Conservation (phyloP, 2,797 vertebrate species). For the Scyliorhinus canicula region DNA sequence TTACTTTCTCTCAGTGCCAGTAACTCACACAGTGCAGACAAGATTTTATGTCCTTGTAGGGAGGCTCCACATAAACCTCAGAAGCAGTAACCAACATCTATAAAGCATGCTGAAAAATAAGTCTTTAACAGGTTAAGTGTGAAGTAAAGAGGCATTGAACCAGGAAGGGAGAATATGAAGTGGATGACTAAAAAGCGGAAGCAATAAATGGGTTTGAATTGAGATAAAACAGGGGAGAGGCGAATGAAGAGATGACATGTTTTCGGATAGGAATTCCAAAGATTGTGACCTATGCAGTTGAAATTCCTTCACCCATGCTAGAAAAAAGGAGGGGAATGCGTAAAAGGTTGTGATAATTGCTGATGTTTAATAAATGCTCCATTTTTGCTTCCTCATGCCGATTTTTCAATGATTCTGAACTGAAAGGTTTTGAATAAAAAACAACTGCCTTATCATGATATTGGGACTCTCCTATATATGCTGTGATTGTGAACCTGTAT, state of each 20-base stretch:
- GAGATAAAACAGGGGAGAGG: not conserved
- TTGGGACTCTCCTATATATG: too few species aligned
- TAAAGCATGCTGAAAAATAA: not conserved
- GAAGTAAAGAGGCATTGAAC: too few species aligned
- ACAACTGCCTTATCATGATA: too few species aligned
- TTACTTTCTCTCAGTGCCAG: not conserved
- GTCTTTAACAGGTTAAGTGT: not conserved
- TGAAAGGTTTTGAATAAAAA: not conserved
- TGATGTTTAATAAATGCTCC: not conserved
- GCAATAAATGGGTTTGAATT: not conserved
- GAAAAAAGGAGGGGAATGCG: not conserved
- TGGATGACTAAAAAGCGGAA: not conserved
- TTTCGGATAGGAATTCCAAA: not conserved
- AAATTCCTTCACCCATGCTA: not conserved
- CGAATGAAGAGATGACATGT: not conserved
- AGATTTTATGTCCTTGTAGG: not conserved
- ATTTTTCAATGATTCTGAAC: not conserved
- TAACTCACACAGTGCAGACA: not conserved
- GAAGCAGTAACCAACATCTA: not conserved
- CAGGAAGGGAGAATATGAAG: not conserved
- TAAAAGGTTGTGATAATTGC: not conserved
- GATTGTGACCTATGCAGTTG: not conserved
- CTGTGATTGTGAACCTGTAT: too few species aligned
- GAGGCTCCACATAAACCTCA: not conserved
- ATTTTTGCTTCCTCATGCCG: not conserved